phyloP scores from a whole-genome alignment of 2,113 vertebrate genomes.

The Tylochromis polylepis region DNA sequence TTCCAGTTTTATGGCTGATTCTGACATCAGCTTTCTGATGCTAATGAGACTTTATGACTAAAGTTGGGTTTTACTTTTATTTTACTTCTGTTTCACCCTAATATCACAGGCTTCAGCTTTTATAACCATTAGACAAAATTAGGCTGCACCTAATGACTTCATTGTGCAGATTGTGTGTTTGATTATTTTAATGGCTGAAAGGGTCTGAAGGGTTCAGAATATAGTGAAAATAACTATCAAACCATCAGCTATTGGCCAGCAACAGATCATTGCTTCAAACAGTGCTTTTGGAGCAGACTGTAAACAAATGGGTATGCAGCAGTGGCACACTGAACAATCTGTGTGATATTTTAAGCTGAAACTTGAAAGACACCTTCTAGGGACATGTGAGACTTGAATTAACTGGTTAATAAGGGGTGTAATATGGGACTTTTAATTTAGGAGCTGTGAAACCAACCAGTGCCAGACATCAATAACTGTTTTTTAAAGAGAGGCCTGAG shows the following conservation, averaged over 20 bases:
- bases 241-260: background rate
- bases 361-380: background rate
- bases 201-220: background rate
- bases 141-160: background rate
- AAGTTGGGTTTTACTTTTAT: background rate
- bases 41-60: background rate
- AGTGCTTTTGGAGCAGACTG: background rate
- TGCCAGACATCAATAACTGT: background rate
- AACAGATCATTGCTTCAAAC: background rate
- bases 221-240: background rate
- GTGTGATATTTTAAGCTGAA: background rate
- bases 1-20: constrained; percentile 19
- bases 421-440: background rate
- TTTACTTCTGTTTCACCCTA: background rate
- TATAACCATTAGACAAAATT: background rate
- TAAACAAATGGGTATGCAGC: background rate
- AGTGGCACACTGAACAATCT: background rate
- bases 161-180: background rate
- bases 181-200: background rate
- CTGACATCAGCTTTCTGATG: constrained; percentile 21
- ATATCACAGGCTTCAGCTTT: background rate
- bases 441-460: background rate
- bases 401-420: background rate
- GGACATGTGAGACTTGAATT: background rate
- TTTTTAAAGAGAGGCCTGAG: background rate